Evolutionary conservation across 2,797 vertebrate genomes (phyloP), one percentile per base, ranked within the genome.

Genomic region (Sphaeramia orbicularis): DNA sequence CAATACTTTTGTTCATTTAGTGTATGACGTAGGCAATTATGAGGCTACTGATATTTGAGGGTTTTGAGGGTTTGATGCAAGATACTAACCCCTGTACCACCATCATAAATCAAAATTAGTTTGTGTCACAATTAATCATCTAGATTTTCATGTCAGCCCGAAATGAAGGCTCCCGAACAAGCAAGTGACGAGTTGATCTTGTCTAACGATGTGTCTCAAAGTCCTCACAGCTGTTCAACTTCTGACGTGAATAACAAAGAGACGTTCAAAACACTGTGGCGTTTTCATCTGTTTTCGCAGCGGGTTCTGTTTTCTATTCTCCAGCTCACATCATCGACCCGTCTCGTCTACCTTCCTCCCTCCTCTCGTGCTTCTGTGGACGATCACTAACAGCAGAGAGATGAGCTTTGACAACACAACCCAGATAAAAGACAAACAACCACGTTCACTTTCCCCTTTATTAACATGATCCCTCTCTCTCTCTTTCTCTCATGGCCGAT

Each of bases 361-460:
- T 71, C 16, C 41, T 72, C 53, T 45, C 16, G 8, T 8, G 45
- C 5, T 21, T 71, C 78, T 80, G 73, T 61, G 63, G 38, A 78
- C 19, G 37, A 76, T 85, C 70, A 81, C 7, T 0, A 8, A 52
- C 45, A 44, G 19, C 41, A 21, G 12, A 42, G 13, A 51, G 16
- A 84, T 55, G 41, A 47, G 56, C 38, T 45, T 61, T 64, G 83
- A 80, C 84, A 77, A 65, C 49, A 16, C 11, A 7, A 36, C 53
- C 13, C 12, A 70, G 60, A 78, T 65, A 50, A 83, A 85, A 83
- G 71, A 63, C 62, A 65, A 82, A 80, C 16, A 51, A 48, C 4
- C 60, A 45, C 55, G 42, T 78, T 59, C 10, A 45, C 15, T 54
- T 67, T 51, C 15, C 48, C 35, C 38, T 72, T 68, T 27, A 65